Evolutionary conservation across 2,797 vertebrate genomes (phyloP).

Genomic region (Alauda arvensis): DNA sequence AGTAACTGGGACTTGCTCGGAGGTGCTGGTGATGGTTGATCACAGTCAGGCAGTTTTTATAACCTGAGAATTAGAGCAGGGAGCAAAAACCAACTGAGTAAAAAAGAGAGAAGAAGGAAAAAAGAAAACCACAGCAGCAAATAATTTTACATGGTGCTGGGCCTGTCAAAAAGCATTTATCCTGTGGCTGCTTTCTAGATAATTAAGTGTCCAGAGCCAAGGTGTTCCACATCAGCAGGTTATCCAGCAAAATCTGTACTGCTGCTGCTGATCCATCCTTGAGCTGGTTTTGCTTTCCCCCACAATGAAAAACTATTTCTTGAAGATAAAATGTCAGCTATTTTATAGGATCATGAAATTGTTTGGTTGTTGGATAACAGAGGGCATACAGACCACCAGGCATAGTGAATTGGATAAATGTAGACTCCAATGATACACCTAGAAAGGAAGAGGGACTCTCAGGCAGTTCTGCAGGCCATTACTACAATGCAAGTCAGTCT

Average conservation of each 20-base stretch:
- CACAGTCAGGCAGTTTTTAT: slow-evolving; percentile 76
- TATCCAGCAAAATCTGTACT: not conserved
- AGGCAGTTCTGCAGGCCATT: not conserved
- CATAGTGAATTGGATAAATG: not conserved
- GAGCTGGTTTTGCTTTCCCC: not conserved
- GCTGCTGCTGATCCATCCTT: not conserved
- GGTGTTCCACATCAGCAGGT: not conserved
- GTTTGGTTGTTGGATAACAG: not conserved
- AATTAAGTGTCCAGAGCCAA: not conserved
- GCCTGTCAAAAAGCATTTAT: not conserved
- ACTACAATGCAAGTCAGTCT: not conserved
- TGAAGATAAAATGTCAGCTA: not conserved
- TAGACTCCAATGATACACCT: not conserved
- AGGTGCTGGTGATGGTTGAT: slow-evolving; percentile 69
- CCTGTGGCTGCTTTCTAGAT: not conserved
- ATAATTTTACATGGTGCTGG: not conserved
- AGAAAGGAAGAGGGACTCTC: not conserved
- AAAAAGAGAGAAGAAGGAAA: not conserved
- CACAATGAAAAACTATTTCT: not conserved
- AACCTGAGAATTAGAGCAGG: slow-evolving; percentile 62
- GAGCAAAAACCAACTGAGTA: not conserved
- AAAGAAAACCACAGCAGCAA: not conserved
- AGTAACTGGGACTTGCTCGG: slow-evolving; percentile 73
- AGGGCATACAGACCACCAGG: not conserved
- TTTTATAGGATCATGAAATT: not conserved